Conservation (phyloP, 2,113 vertebrate species). For the Cheirogaleus medius region DNA sequence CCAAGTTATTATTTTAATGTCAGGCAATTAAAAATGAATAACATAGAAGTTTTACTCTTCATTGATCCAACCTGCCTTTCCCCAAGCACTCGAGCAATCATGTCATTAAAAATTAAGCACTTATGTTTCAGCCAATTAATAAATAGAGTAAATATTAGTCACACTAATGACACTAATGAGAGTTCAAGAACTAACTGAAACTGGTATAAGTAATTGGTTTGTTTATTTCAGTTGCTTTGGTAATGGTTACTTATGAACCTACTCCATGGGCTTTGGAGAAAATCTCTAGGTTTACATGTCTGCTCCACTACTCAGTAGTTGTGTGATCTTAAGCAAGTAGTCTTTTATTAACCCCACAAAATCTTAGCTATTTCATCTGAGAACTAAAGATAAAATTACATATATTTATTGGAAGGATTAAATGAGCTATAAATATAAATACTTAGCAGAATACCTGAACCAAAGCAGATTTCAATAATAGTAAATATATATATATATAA, state of each 20-base stretch:
- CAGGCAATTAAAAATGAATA: constrained; percentile 62
- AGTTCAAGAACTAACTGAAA: constrained; percentile 43
- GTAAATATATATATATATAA: too few species aligned
- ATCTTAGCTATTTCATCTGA: not conserved
- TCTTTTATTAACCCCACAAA: not conserved
- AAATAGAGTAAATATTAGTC: constrained; percentile 61
- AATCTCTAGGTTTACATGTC: not conserved
- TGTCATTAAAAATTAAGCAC: constrained; percentile 62
- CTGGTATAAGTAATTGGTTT: not conserved
- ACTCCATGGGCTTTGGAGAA: not conserved
- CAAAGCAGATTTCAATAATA: not conserved
- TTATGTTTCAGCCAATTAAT: constrained; percentile 59
- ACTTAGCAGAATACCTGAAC: not conserved
- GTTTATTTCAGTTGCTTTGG: constrained; percentile 16
- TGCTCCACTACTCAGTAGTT: not conserved
- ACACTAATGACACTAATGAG: constrained; percentile 28
- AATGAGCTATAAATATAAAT: not conserved
- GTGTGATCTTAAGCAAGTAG: not conserved
- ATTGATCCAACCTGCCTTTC: constrained; percentile 47
- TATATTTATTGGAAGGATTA: not conserved
- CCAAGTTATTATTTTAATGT: constrained; percentile 42
- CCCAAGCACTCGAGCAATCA: constrained; percentile 34
- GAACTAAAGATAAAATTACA: not conserved
- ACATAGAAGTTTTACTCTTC: constrained; percentile 49
- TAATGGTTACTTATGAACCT: not conserved